These are phyloP conservation scores for Hylaea fasciaria DNA, from an alignment of 2,888 invertebrate species.

Conservation along the genomic window DNA sequence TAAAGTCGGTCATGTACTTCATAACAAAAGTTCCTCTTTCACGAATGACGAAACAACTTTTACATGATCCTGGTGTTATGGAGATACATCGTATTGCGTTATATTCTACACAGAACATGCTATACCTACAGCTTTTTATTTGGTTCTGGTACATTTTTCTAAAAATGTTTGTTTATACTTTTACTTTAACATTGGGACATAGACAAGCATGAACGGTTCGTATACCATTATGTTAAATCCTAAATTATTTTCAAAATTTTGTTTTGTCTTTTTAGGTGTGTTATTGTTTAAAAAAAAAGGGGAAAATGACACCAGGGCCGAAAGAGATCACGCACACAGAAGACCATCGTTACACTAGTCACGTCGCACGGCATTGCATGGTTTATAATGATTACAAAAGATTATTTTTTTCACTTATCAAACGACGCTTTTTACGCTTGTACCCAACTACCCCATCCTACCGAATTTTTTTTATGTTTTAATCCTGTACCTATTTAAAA, in stretches of 20 bases:
- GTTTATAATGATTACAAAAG: conserved; percentile 37
- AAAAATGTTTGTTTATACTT: conserved; percentile 40
- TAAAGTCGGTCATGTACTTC: too few species aligned
- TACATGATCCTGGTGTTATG: background rate
- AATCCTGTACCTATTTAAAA: conserved; percentile 27
- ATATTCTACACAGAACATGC: conserved; percentile 9
- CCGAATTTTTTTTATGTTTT: conserved; percentile 22
- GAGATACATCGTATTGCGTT: background rate
- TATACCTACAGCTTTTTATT: conserved; percentile 51
- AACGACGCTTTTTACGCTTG: conserved; percentile 46
- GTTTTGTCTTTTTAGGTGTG: conserved; percentile 72
- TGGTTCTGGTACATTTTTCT: conserved; percentile 81
- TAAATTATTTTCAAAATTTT: conserved; percentile 42
- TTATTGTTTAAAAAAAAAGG: conserved; percentile 58
- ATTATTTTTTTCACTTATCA: background rate
- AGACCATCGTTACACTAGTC: conserved; percentile 63
- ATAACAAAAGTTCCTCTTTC: too few species aligned
- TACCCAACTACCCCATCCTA: conserved; percentile 41
- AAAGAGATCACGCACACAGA: conserved; percentile 72
- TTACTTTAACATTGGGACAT: conserved; percentile 42
- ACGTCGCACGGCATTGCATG: conserved; percentile 73
- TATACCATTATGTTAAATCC: conserved; percentile 34
- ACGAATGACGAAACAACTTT: background rate
- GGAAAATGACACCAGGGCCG: conserved; percentile 83
- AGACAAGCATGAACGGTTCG: conserved; percentile 46